phyloP scores from a whole-genome alignment of 23 tunicate species.

The Ciona savignyi region DNA sequence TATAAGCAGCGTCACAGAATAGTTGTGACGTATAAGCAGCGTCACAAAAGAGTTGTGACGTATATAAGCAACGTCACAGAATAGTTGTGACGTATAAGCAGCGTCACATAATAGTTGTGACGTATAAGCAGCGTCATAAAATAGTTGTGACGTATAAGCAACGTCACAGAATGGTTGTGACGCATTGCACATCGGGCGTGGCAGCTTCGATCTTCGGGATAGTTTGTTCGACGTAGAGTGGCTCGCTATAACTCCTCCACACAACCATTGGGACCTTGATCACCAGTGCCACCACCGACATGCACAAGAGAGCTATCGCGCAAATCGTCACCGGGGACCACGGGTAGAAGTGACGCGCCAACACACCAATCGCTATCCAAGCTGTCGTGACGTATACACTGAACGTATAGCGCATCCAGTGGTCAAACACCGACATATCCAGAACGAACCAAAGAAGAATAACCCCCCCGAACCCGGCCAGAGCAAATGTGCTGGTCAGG shows the following conservation, averaged over 20 bases:
- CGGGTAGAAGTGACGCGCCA: constrained; percentile 27
- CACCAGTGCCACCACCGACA: constrained; percentile 19
- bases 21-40: too few species aligned
- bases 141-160: too few species aligned
- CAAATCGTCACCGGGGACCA: constrained; percentile 62
- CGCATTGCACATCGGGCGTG: not conserved
- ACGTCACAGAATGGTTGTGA: constrained; percentile 22
- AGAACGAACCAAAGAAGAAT: constrained; percentile 43
- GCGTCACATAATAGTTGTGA: too few species aligned
- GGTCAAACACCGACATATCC: constrained; percentile 47
- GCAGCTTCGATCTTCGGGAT: constrained; percentile 26
- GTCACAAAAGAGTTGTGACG: too few species aligned
- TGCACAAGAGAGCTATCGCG: constrained; percentile 17
- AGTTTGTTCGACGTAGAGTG: constrained; percentile 65
- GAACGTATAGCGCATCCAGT: constrained; percentile 68
- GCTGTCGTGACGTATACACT: constrained; percentile 35
- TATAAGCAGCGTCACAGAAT: too few species aligned
- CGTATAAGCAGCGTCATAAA: too few species aligned
- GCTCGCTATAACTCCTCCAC: constrained; percentile 55
- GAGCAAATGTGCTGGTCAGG: constrained; percentile 18
- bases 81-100: too few species aligned
- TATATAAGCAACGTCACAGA: too few species aligned
- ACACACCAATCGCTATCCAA: constrained; percentile 37
- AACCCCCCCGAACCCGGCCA: constrained; percentile 24
- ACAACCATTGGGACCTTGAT: constrained; percentile 59